These are phyloP conservation scores for Plecturocebus donacophilus DNA, from an alignment of 2,113 vertebrate genomes.

Conservation along the genomic window DNA sequence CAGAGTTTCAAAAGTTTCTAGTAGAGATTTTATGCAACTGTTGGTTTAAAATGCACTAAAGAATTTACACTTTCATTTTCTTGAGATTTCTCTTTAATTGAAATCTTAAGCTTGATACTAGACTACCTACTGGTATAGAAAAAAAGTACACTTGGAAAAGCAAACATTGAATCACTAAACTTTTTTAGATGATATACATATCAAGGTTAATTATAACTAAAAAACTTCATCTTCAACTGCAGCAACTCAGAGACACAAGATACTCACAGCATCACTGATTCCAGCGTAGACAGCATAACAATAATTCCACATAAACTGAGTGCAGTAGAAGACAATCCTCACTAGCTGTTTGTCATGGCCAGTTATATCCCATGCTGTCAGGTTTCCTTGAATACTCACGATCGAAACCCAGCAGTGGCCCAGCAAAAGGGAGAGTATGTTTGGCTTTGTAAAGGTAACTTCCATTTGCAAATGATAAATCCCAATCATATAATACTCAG, in stretches of 20 bases:
- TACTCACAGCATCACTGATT: neutral
- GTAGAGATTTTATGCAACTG: neutral
- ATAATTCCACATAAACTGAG: neutral
- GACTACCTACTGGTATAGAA: neutral
- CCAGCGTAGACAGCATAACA: too few relatives aligned
- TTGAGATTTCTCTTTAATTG: neutral
- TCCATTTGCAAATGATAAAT: neutral
- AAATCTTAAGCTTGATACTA: neutral
- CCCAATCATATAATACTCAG: neutral
- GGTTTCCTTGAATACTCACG: neutral
- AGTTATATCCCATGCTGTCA: neutral
- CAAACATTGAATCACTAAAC: neutral
- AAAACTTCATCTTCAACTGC: neutral
- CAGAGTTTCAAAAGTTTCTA: neutral
- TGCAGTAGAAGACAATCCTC: neutral
- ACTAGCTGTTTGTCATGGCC: neutral
- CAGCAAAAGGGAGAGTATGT: neutral
- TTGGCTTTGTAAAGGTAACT: neutral
- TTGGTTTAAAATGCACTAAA: neutral
- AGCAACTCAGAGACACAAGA: neutral
- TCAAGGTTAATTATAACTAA: neutral
- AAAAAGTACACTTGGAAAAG: neutral
- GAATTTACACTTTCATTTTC: neutral
- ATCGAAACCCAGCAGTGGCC: neutral
- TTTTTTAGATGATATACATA: neutral